Evolutionary conservation across 2,888 invertebrate species (phyloP).

Genomic region (Machimus atricapillus): DNA sequence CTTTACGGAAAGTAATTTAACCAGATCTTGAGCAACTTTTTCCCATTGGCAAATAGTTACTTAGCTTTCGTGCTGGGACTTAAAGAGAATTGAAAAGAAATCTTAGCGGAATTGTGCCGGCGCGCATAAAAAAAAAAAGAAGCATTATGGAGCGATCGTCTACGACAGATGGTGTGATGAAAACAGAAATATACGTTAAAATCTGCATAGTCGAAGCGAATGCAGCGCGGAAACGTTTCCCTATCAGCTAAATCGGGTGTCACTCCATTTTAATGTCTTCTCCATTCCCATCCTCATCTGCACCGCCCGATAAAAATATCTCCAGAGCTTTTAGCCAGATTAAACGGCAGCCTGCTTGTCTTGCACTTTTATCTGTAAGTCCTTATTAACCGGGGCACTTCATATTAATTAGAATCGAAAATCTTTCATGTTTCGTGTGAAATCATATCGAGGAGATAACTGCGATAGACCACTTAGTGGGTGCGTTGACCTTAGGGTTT

Average conservation of each 20-base stretch:
- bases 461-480: background rate
- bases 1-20: slow-evolving; percentile 35
- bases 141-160: background rate
- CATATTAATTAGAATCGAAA: background rate
- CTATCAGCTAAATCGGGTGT: background rate
- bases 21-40: slow-evolving; percentile 36
- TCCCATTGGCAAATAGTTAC: slow-evolving; percentile 36
- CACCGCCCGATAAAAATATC: background rate
- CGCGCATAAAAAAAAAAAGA: background rate
- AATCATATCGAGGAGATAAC: background rate
- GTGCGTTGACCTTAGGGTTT: background rate
- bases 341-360: background rate
- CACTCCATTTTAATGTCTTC: background rate
- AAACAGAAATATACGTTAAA: background rate
- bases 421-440: background rate
- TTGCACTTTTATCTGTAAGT: background rate
- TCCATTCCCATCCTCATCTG: background rate
- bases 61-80: slow-evolving; percentile 20
- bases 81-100: slow-evolving; percentile 22
- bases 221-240: background rate
- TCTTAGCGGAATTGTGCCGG: slow-evolving; percentile 19
- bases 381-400: background rate
- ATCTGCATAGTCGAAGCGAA: background rate
- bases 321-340: background rate
- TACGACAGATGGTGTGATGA: slow-evolving; percentile 2